phyloP scores from a whole-genome alignment of 1,140 invertebrate genomes.

The Lepeophtheirus salmonis region DNA sequence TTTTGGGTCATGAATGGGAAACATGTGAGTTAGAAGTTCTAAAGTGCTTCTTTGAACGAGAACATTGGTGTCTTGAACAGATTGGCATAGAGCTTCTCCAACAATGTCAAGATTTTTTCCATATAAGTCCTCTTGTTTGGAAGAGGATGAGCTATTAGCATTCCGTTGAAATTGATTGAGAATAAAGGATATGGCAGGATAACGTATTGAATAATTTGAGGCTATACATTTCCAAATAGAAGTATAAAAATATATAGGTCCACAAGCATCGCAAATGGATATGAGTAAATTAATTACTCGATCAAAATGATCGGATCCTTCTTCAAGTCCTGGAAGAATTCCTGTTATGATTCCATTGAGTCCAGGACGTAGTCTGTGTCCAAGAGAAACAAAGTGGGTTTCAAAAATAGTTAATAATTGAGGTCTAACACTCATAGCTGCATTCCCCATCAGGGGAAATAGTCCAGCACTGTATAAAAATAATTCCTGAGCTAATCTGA shows the following conservation, averaged over 20 bases:
- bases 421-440: constrained; percentile 74
- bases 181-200: constrained; percentile 63
- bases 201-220: constrained; percentile 48
- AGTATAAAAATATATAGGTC: constrained; percentile 46
- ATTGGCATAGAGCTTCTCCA: constrained; percentile 47
- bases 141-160: constrained; percentile 37
- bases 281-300: constrained; percentile 31
- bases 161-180: constrained; percentile 64
- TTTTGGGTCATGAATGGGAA: constrained; percentile 66
- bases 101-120: constrained; percentile 65
- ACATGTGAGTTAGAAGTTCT: constrained; percentile 61
- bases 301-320: constrained; percentile 73
- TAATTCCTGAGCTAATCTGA: constrained; percentile 15
- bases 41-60: constrained; percentile 68
- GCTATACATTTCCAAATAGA: constrained; percentile 67
- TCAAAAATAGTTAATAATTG: constrained; percentile 69
- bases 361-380: constrained; percentile 54
- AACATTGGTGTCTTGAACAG: constrained; percentile 57
- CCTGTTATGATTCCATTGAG: constrained; percentile 69
- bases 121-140: constrained; percentile 67
- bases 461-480: constrained; percentile 37
- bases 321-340: constrained; percentile 65
- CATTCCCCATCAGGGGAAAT: constrained; percentile 70
- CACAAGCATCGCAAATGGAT: constrained; percentile 17
- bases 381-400: constrained; percentile 70